Percentiles rank a stretch among this genome's conserved stretches.
These are phyloP conservation scores for Cephalotes varians DNA, from an alignment of 2,888 invertebrate genomes.

Conservation along the genomic window DNA sequence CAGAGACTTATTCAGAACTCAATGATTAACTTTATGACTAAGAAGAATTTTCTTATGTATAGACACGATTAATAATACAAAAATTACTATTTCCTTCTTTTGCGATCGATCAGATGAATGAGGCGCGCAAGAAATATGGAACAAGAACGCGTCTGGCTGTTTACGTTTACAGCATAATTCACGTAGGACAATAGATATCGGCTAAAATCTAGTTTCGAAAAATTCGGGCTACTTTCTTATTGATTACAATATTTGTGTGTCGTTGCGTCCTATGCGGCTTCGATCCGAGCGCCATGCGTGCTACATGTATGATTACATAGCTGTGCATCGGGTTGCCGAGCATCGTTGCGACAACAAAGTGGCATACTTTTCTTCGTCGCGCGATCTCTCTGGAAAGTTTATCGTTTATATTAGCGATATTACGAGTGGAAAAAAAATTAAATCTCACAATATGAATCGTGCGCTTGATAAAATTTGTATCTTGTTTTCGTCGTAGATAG, in stretches of 20 bases:
- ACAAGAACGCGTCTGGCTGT: background rate
- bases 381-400: background rate
- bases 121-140: background rate
- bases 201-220: background rate
- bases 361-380: background rate
- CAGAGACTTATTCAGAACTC: background rate
- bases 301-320: slow-evolving; percentile 26
- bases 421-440: background rate
- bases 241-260: slow-evolving; percentile 27
- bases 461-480: background rate
- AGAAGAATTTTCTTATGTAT: background rate
- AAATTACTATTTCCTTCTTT: background rate
- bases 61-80: background rate
- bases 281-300: slow-evolving; percentile 23
- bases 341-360: slow-evolving; percentile 8
- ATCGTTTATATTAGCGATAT: background rate
- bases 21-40: background rate
- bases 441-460: background rate
- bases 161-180: background rate
- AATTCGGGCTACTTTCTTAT: background rate
- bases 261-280: slow-evolving; percentile 11
- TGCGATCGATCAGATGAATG: background rate
- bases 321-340: slow-evolving; percentile 29
- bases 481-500: background rate
- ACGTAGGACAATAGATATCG: background rate